A percentile compares a stretch with the other conserved stretches of the same genome.
phyloP scores from a whole-genome alignment of 2,888 invertebrate species.

The Quadriops clusia region DNA sequence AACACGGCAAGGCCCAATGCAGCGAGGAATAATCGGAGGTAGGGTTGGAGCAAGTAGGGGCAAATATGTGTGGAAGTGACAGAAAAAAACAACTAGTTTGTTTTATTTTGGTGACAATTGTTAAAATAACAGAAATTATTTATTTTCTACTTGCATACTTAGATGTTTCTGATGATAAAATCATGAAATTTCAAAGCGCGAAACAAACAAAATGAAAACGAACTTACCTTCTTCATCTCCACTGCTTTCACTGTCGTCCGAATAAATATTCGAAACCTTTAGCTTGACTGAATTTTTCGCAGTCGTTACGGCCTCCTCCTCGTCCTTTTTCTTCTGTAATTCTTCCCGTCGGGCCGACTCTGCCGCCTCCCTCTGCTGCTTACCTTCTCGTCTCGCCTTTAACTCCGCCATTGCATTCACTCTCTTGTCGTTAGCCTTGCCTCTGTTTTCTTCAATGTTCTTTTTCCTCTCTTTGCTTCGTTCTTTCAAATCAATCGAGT shows the following conservation, averaged over 20 bases:
- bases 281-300: constrained; percentile 65
- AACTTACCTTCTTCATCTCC: constrained; percentile 54
- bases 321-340: constrained; percentile 47
- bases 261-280: constrained; percentile 92
- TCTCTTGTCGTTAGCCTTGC: constrained; percentile 62
- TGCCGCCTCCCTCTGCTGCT: constrained; percentile 50
- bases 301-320: constrained; percentile 34
- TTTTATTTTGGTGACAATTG: too few relatives aligned
- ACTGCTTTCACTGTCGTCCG: constrained; percentile 68
- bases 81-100: too few relatives aligned
- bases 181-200: background rate
- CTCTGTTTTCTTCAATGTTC: constrained; percentile 77
- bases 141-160: too few relatives aligned
- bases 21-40: too few relatives aligned
- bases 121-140: too few relatives aligned
- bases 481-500: constrained; percentile 57
- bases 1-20: too few relatives aligned
- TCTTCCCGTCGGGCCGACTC: constrained; percentile 47
- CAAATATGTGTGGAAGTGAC: too few relatives aligned
- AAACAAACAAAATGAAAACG: constrained; percentile 8
- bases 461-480: constrained; percentile 78
- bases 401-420: constrained; percentile 89
- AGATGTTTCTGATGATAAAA: too few relatives aligned
- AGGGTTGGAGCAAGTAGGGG: too few relatives aligned
- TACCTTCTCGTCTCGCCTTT: constrained; percentile 83